These are phyloP conservation scores for Hyposoter didymator DNA, from an alignment of 2,888 invertebrate genomes.

Conservation along the genomic window DNA sequence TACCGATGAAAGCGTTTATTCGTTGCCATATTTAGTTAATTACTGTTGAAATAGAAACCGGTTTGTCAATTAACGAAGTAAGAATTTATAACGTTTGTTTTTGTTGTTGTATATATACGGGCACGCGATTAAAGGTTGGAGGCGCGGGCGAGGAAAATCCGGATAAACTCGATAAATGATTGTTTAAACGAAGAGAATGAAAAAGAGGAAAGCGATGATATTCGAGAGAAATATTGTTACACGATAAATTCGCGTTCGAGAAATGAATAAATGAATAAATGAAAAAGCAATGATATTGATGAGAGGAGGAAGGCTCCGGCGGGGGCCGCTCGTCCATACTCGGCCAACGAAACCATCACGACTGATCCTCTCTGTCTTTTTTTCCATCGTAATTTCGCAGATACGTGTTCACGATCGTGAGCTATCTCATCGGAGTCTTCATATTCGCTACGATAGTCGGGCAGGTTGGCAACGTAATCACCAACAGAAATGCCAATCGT, in stretches of 20 bases:
- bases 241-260: conserved; percentile 38
- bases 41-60: conserved; percentile 12
- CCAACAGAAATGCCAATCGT: conserved; percentile 97
- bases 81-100: conserved; percentile 13
- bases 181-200: conserved; percentile 36
- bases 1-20: conserved; percentile 61
- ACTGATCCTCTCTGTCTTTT: conserved; percentile 75
- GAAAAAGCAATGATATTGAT: conserved; percentile 55
- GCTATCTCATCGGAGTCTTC: conserved; percentile 98
- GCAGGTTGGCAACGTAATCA: conserved; percentile 99
- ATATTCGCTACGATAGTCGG: conserved; percentile 99
- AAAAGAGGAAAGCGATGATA: conserved; percentile 24
- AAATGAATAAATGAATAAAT: conserved; percentile 38
- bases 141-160: conserved; percentile 62
- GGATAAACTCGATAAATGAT: conserved; percentile 40
- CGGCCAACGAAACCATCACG: conserved; percentile 75
- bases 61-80: conserved; percentile 6
- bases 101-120: conserved; percentile 29
- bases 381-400: conserved; percentile 85
- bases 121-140: conserved; percentile 64
- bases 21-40: conserved; percentile 25
- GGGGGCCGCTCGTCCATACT: conserved; percentile 82
- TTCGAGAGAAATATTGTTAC: conserved; percentile 7
- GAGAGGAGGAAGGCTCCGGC: conserved; percentile 83
- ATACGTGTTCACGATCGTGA: conserved; percentile 98